Evolutionary conservation across 2,113 vertebrate genomes (phyloP), one percentile per base, ranked within the genome.

Genomic region (Machaerirhynchus nigripectus): DNA sequence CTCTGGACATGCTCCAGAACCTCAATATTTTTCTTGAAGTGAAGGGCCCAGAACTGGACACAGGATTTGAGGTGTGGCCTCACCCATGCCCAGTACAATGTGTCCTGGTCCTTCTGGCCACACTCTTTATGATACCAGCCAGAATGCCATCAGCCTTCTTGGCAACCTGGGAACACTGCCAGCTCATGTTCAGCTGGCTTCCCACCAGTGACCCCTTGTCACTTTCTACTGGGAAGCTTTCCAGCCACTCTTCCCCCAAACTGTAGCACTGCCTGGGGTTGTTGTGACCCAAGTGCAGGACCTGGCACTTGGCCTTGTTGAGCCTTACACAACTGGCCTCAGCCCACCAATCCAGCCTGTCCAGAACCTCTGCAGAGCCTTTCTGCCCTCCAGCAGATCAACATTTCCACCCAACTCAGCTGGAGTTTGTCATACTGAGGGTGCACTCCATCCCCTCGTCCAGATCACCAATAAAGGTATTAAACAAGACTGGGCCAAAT

Each of bases 391-490:
- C 46, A 47, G n/a, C 28, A 47, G 60, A 52, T 9, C 37, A 30
- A 31, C n/a, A 82, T 9, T n/a, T n/a, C 28, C 53, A 47, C 14
- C 61, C 16, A 53, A 30, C 13, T 15, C 2, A 28, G 10, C 11
- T 47, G 21, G 46, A 22, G 46, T 47, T 22, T 7, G 11, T 13
- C 37, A 21, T 26, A n/a, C 33, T 44, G 37, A 73, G 10, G 5
- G 27, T 33, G 31, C 27, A 50, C 42, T 50, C 3, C 8, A 56
- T 10, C 21, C 35, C 42, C 21, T 60, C 0, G 0, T 47, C 24
- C 39, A 53, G 39, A 39, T 22, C 24, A 60, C 39, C 24, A 68
- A 1, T 5, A 75, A 16, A 60, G 13, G 59, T 10, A 52, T 44
- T 30, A 44, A 52, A 28, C 19, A 44, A 20, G 28, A 39, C 23